Evolutionary conservation across 53 echinoderm and acorn worm genomes (phyloP).

Genomic region (Mesocentrotus franciscanus): DNA sequence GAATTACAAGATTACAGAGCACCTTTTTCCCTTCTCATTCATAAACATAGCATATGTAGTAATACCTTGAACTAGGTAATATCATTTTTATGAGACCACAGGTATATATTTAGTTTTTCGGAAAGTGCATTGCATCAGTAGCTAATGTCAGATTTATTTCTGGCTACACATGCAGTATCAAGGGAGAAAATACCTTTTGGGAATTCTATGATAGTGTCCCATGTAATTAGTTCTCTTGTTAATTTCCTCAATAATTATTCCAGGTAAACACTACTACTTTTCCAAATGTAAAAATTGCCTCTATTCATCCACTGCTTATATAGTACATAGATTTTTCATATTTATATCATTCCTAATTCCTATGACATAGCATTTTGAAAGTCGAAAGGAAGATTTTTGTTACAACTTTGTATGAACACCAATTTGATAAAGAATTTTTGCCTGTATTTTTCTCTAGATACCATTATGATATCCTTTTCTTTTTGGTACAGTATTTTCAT

Average conservation of each 20-base stretch:
- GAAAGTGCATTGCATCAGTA: constrained; percentile 4
- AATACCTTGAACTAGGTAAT: not conserved
- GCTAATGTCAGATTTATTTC: not conserved
- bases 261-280: not conserved
- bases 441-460: not conserved
- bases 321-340: not conserved
- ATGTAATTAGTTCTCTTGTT: not conserved
- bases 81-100: not conserved
- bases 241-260: not conserved
- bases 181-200: not conserved
- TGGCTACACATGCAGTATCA: not conserved
- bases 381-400: not conserved
- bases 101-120: constrained; percentile 19
- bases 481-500: no score
- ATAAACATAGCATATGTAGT: not conserved
- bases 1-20: not conserved
- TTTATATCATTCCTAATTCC: not conserved
- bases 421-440: not conserved
- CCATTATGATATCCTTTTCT: not conserved
- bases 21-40: constrained; percentile 22
- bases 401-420: not conserved
- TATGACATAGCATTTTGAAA: not conserved
- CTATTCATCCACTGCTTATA: not conserved
- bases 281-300: not conserved
- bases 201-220: not conserved